A percentile compares a stretch with the other conserved stretches of the same genome.
phyloP scores from a whole-genome alignment of 2,113 vertebrate genomes.

The Jaculus jaculus region DNA sequence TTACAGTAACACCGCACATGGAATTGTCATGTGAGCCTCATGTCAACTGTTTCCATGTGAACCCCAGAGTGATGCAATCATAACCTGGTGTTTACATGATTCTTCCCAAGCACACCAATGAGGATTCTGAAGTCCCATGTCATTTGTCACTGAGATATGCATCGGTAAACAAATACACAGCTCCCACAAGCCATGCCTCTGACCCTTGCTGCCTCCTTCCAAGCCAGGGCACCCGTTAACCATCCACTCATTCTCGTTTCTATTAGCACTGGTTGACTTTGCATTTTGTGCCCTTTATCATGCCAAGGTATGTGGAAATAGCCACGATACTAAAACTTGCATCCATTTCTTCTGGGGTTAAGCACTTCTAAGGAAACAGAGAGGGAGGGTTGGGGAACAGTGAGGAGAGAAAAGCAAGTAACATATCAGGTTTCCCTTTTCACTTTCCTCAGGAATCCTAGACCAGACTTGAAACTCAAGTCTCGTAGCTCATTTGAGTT shows the following conservation, averaged over 20 bases:
- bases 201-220: background rate
- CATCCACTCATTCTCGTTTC: background rate
- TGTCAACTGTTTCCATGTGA: slow-evolving; percentile 34
- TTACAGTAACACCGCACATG: slow-evolving; percentile 17
- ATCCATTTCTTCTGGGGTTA: background rate
- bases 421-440: background rate
- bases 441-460: slow-evolving; percentile 5
- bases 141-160: slow-evolving; percentile 39
- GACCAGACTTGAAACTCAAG: slow-evolving; percentile 42
- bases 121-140: slow-evolving; percentile 57
- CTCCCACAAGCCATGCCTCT: background rate
- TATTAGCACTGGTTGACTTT: background rate
- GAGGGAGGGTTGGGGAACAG: background rate
- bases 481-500: background rate
- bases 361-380: background rate
- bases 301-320: background rate
- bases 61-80: slow-evolving; percentile 50
- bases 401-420: background rate
- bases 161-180: slow-evolving; percentile 61
- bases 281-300: background rate
- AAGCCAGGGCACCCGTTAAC: background rate
- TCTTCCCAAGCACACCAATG: slow-evolving; percentile 6
- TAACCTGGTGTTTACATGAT: background rate
- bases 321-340: background rate
- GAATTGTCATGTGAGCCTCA: slow-evolving; percentile 19